Evolutionary conservation across 1,140 invertebrate species (phyloP).

Genomic region (Ooceraea biroi): DNA sequence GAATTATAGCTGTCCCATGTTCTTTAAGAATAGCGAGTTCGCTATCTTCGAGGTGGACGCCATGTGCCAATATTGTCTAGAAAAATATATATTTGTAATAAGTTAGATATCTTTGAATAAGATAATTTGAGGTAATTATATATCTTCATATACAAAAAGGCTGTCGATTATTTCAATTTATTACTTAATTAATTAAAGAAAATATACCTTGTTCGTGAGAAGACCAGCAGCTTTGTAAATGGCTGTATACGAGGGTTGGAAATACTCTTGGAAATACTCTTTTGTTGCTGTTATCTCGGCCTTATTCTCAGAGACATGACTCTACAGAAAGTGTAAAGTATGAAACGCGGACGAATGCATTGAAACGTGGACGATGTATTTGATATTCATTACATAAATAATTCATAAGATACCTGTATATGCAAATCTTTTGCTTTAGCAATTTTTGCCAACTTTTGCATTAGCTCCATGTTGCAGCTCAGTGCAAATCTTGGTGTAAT

Average conservation of each 20-base stretch:
- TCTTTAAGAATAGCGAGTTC: conserved; percentile 91
- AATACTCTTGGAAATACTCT: conserved; percentile 87
- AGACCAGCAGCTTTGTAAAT: conserved; percentile 92
- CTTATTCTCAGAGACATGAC: conserved; percentile 93
- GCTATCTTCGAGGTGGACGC: conserved; percentile 90
- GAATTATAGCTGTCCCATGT: conserved; percentile 90
- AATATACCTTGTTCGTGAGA: conserved; percentile 90
- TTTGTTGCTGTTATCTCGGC: conserved; percentile 90
- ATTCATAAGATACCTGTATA: conserved; percentile 89
- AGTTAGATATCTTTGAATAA: conserved; percentile 11
- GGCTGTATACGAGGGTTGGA: conserved; percentile 89
- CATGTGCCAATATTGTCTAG: conserved; percentile 93
- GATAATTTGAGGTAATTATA: not conserved
- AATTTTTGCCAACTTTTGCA: conserved; percentile 90
- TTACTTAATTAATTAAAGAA: conserved; percentile 8
- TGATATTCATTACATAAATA: not conserved
- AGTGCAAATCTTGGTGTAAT: conserved; percentile 96
- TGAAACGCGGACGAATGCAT: not conserved
- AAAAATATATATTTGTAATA: not conserved
- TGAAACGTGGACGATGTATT: too few relatives aligned
- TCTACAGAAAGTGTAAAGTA: conserved; percentile 87
- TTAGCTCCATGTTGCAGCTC: conserved; percentile 91
- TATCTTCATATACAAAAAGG: not conserved
- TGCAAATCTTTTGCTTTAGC: conserved; percentile 90
- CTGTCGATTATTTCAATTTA: not conserved